These are phyloP conservation scores for Oreochromis mossambicus DNA, from an alignment of 2,797 vertebrate species.

Conservation along the genomic window DNA sequence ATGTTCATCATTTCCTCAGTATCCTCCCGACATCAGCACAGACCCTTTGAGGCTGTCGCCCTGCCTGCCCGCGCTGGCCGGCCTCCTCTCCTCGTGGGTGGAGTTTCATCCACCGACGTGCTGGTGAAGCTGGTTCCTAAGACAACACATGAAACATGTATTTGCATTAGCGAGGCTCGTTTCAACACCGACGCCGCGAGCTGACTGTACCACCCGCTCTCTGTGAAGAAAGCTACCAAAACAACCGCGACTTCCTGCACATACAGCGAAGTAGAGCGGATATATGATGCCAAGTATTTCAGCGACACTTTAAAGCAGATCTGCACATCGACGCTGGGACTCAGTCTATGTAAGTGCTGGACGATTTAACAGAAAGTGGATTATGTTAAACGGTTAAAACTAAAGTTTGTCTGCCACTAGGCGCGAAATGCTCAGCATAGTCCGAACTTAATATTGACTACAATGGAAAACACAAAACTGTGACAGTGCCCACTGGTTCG, in stretches of 20 bases:
- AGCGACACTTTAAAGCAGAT: background rate
- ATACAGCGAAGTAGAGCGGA: background rate
- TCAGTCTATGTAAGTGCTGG: conserved; percentile 4
- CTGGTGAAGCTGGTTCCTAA: conserved; percentile 34
- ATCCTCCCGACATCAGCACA: background rate
- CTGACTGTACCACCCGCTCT: background rate
- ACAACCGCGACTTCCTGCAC: background rate
- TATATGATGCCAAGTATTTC: background rate
- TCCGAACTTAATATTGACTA: background rate
- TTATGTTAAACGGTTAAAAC: background rate
- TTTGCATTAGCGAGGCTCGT: background rate
- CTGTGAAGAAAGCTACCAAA: background rate
- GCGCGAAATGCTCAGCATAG: background rate
- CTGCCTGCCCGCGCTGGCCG: background rate
- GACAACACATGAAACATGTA: conserved; percentile 52
- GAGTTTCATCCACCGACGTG: conserved; percentile 29
- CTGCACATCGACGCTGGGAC: background rate
- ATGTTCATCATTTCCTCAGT: background rate
- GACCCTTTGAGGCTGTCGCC: background rate
- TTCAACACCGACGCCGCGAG: background rate
- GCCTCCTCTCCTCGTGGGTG: conserved; percentile 37
- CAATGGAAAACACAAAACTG: no score
- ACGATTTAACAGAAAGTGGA: no score
- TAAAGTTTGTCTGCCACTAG: background rate
- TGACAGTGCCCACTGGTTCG: background rate